phyloP scores from a whole-genome alignment of 2,113 vertebrate species.

The Ovibos moschatus region DNA sequence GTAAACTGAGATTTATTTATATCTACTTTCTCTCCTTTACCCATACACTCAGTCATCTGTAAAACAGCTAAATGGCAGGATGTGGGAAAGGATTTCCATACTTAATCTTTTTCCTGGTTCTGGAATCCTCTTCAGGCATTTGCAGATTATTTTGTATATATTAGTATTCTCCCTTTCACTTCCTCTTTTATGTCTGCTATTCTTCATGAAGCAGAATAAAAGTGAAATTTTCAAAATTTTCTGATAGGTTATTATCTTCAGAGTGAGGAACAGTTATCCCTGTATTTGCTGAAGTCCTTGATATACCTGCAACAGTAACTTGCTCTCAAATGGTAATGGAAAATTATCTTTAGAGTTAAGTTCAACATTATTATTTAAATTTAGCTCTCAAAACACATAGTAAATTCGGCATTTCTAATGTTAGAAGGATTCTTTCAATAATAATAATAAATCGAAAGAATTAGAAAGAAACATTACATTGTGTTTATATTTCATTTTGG shows the following conservation, averaged over 20 bases:
- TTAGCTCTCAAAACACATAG: background rate
- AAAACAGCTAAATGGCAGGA: slow-evolving; percentile 13
- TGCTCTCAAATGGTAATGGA: background rate
- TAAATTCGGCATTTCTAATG: background rate
- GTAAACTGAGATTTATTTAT: slow-evolving; percentile 35
- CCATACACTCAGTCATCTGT: background rate
- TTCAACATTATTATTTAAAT: background rate
- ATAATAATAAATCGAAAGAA: background rate
- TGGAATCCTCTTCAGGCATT: background rate
- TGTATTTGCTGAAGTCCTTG: background rate
- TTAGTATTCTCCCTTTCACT: background rate
- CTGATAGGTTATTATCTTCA: background rate
- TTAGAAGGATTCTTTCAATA: slow-evolving; percentile 19
- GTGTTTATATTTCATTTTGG: slow-evolving; percentile 7
- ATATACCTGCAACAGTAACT: background rate
- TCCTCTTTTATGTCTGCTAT: background rate
- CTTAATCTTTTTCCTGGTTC: background rate
- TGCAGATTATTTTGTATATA: background rate
- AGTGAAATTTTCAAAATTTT: slow-evolving; percentile 14
- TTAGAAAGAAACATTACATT: slow-evolving; percentile 6
- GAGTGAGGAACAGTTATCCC: background rate
- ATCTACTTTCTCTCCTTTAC: background rate
- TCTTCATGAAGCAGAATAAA: slow-evolving; percentile 25
- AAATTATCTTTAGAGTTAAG: slow-evolving; percentile 6
- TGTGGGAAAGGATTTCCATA: background rate